Percentiles rank a stretch among this genome's conserved stretches.
These are phyloP conservation scores for Raja brachyura DNA, from an alignment of 2,113 vertebrate species.

Conservation along the genomic window DNA sequence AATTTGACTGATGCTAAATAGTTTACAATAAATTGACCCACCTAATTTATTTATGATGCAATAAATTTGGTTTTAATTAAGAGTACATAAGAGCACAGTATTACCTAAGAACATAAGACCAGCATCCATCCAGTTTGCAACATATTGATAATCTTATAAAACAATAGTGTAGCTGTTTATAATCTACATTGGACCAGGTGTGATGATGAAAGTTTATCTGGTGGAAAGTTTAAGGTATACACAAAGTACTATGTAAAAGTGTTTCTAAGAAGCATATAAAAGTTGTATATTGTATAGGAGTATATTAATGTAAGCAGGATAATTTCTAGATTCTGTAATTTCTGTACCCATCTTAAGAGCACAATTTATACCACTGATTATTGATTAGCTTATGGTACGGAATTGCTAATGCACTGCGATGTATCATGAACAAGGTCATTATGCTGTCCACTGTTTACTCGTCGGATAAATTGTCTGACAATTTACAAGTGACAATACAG, in stretches of 20 bases:
- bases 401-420: neutral
- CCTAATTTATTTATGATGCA: neutral
- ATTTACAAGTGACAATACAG: neutral
- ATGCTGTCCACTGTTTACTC: neutral
- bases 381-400: neutral
- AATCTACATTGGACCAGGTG: neutral
- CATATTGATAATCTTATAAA: neutral
- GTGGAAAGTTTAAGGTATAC: neutral
- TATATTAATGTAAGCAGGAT: neutral
- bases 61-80: neutral
- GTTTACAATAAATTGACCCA: too few species aligned
- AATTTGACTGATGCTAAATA: neutral
- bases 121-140: neutral
- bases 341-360: neutral
- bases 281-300: neutral
- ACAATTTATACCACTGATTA: neutral
- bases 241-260: neutral
- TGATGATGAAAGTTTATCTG: neutral
- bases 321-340: neutral
- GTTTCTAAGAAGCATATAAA: neutral
- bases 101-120: neutral
- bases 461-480: neutral
- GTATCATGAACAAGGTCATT: neutral
- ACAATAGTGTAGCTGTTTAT: neutral
- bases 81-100: neutral